phyloP scores from a whole-genome alignment of 2,888 invertebrate species.

The Exephanes ischioxanthus region DNA sequence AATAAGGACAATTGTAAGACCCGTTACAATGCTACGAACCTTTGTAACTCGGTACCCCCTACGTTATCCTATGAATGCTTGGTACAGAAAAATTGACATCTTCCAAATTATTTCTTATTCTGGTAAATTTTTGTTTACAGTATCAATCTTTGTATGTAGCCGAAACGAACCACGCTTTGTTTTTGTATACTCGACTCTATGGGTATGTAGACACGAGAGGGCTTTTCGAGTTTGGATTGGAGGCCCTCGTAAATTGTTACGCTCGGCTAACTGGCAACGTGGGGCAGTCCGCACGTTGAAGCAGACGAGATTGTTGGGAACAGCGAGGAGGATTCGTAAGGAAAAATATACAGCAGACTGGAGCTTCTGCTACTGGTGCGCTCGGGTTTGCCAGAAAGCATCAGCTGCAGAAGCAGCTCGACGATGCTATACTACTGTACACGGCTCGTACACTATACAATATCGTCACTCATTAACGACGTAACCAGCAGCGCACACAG shows the following conservation, averaged over 20 bases:
- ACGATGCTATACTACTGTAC: slow-evolving; percentile 31
- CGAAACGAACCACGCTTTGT: not conserved
- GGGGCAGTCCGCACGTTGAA: slow-evolving; percentile 11
- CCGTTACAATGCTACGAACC: slow-evolving; percentile 7
- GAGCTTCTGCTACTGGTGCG: slow-evolving; percentile 36
- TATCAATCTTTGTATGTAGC: not conserved
- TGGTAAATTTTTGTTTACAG: not conserved
- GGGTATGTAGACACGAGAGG: slow-evolving; percentile 47
- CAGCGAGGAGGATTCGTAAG: slow-evolving; percentile 61
- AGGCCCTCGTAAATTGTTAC: slow-evolving; percentile 70
- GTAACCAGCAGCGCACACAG: slow-evolving; percentile 64
- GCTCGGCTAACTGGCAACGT: slow-evolving; percentile 60
- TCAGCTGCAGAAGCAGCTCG: slow-evolving; percentile 54
- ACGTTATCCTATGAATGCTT: not conserved
- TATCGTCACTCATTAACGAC: slow-evolving; percentile 69
- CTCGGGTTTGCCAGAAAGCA: slow-evolving; percentile 60
- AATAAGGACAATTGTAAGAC: slow-evolving; percentile 44
- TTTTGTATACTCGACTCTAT: slow-evolving; percentile 26
- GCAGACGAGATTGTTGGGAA: slow-evolving; percentile 35
- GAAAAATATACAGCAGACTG: slow-evolving; percentile 63
- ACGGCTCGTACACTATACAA: slow-evolving; percentile 14
- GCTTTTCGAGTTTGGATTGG: slow-evolving; percentile 47
- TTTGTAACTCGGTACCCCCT: slow-evolving; percentile 7
- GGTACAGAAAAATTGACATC: not conserved
- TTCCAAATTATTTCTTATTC: not conserved